Base-by-base conservation (phyloP, 2,888 invertebrate genomes). In the Myopa testacea region DNA sequence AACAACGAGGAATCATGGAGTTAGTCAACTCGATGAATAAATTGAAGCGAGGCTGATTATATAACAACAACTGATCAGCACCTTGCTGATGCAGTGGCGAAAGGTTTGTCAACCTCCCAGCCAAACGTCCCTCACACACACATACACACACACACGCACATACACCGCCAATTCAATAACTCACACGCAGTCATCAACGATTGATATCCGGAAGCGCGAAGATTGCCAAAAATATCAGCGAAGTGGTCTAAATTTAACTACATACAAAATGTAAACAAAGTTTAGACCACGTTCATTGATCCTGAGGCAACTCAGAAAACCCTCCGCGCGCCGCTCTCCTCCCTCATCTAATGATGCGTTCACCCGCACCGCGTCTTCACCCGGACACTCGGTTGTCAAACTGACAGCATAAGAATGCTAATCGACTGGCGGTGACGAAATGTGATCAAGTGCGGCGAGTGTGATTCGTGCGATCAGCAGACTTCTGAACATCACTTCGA, bases 161-260 rank as follows among this genome's bases (percentile, higher is more conserved):
- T 5, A 55, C 4, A 5, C 2, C 6, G 55, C 5, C 55, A 6
- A 55, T 5, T 55, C 14, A n/a, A 12, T 12, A n/a, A 8, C 14
- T 55, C 10, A 5, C 55, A 55, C 6, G 40, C 71, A 19, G 7
- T 10, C 10, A 52, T 60, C 75, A 67, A 52, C 68, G 75, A 26
- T 75, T 75, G 26, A 60, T 45, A 69, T 75, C 67, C 69, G 74
- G 71, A 62, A 38, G 60, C 45, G 81, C 84, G 82, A 83, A 85
- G 75, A 60, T 60, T 83, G 83, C 82, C 85, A 82, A 85, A 85
- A 84, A 85, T 85, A 85, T 79, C 78, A 81, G 82, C 82, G 79
- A 80, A 79, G 77, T 79, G 71, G 45, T 72, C 82, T 81, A 81
- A 78, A 82, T 82, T 81, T 82, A 83, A 78, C 73, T 14, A 45